Conservation (phyloP, 2,888 invertebrate species). For the Drosophila testacea region DNA sequence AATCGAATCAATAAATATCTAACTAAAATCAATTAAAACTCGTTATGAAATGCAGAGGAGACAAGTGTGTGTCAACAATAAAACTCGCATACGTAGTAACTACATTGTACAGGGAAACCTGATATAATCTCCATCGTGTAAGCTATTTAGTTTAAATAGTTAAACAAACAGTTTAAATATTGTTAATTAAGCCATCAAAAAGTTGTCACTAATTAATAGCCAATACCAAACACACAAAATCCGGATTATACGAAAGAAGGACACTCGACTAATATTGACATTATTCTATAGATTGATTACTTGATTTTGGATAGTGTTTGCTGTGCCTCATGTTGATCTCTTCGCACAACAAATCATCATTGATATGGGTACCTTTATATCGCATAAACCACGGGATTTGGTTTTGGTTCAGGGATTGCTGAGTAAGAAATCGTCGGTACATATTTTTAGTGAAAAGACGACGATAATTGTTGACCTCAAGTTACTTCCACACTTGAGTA, state of each 20-base stretch:
- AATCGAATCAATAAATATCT: slow-evolving; percentile 14
- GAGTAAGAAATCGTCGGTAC: slow-evolving; percentile 11
- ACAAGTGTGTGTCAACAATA: neutral
- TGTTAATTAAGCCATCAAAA: slow-evolving; percentile 15
- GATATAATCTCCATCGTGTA: neutral
- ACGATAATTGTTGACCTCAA: slow-evolving; percentile 43
- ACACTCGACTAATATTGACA: slow-evolving; percentile 29
- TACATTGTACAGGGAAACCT: neutral
- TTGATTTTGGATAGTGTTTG: neutral
- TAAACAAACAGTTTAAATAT: slow-evolving; percentile 20
- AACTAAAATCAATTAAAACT: slow-evolving; percentile 14
- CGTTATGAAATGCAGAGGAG: slow-evolving; percentile 1
- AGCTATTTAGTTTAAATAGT: slow-evolving; percentile 6
- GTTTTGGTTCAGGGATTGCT: neutral
- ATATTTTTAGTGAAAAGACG: slow-evolving; percentile 24
- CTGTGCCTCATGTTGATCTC: slow-evolving; percentile 10
- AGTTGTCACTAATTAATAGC: slow-evolving; percentile 31
- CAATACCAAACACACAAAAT: slow-evolving; percentile 11
- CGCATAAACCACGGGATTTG: slow-evolving; percentile 9
- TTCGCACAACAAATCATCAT: neutral
- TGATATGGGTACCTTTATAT: slow-evolving; percentile 50
- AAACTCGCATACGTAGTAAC: too few relatives aligned
- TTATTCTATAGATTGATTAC: slow-evolving; percentile 9
- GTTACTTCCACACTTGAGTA: slow-evolving; percentile 5
- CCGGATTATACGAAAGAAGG: slow-evolving; percentile 2